Percentiles rank a stretch among this genome's conserved stretches.
phyloP scores from a whole-genome alignment of 2,797 vertebrate species.

The Poecile montanus region DNA sequence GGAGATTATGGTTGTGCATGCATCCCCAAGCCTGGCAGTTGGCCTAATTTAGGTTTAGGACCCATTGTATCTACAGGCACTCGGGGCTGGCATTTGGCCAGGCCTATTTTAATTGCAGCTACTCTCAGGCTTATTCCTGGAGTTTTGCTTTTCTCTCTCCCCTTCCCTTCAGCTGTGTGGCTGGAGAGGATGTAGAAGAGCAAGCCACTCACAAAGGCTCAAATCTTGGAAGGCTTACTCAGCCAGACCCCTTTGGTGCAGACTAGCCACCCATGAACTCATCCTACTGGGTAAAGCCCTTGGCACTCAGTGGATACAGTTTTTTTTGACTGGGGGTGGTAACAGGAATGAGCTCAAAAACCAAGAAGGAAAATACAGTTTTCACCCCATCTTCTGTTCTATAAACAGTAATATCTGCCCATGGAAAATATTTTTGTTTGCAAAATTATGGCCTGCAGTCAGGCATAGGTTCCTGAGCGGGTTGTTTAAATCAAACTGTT shows the following conservation, averaged over 20 bases:
- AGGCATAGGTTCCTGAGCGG: background rate
- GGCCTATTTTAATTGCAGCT: constrained; percentile 62
- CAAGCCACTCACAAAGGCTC: background rate
- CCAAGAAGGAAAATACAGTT: background rate
- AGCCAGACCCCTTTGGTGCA: constrained; percentile 1
- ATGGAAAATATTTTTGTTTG: background rate
- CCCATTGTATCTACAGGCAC: constrained; percentile 59
- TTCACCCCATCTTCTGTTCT: background rate
- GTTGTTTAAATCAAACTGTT: background rate
- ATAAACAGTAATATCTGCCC: background rate
- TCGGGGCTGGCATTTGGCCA: constrained; percentile 51
- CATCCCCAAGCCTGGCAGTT: constrained; percentile 15
- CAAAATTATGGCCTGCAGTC: background rate
- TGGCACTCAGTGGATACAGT: background rate
- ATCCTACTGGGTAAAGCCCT: constrained; percentile 2
- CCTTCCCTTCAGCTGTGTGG: background rate
- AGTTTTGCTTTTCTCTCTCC: constrained; percentile 29
- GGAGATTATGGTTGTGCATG: constrained; percentile 41
- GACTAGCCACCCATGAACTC: constrained; percentile 22
- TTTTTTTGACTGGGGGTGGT: background rate
- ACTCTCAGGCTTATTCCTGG: constrained; percentile 63
- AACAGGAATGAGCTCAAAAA: background rate
- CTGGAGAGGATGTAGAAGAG: constrained; percentile 40
- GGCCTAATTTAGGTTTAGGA: constrained; percentile 68
- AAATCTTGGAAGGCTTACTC: background rate